These are phyloP conservation scores for Heterotilapia buettikoferi DNA, from an alignment of 2,113 vertebrate species.

Conservation along the genomic window DNA sequence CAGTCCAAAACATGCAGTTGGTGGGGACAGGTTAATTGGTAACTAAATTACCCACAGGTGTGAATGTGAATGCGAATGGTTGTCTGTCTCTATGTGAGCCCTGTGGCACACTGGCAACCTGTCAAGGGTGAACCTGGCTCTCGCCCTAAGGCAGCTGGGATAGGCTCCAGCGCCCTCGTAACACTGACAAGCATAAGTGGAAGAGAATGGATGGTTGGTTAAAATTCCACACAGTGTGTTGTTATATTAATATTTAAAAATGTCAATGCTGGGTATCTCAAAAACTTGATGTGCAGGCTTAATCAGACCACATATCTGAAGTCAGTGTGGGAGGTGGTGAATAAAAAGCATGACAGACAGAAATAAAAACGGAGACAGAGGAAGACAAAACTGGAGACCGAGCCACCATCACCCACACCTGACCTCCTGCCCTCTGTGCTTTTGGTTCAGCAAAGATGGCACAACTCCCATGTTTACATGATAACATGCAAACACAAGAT, in stretches of 20 bases:
- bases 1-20: accelerated
- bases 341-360: background rate
- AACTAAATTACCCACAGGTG: background rate
- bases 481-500: constrained; percentile 24
- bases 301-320: background rate
- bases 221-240: background rate
- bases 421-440: background rate
- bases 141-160: background rate
- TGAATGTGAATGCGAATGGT: accelerated
- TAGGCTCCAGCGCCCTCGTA: background rate
- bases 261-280: background rate
- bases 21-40: background rate
- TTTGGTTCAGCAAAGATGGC: constrained; percentile 19
- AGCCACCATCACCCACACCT: constrained; percentile 7
- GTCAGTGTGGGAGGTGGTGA: background rate
- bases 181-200: background rate
- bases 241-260: background rate
- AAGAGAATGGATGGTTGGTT: background rate
- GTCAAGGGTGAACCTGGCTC: background rate
- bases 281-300: background rate
- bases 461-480: constrained; percentile 10
- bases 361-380: background rate
- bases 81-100: background rate
- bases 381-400: background rate
- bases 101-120: background rate